Percentiles rank a stretch among this genome's conserved stretches.
Conservation (phyloP, 2,113 vertebrate genomes). For the Dipodomys stephensi region DNA sequence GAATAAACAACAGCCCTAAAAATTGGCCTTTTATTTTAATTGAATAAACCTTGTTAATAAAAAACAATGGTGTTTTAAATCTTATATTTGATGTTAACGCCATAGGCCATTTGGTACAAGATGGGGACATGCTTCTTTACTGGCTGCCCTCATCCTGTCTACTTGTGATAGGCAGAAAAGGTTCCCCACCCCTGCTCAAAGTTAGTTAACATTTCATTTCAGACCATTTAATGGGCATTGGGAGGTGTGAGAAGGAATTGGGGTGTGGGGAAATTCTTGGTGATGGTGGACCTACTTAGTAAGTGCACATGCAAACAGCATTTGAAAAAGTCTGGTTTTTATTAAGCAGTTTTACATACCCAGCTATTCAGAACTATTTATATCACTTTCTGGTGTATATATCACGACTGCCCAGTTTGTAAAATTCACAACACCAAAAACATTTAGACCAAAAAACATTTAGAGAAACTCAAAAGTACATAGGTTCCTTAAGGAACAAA, state of each 20-base stretch:
- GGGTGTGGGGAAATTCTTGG: too few relatives aligned
- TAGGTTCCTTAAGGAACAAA: conserved; percentile 78
- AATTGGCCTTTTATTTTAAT: conserved; percentile 74
- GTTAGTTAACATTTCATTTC: too few relatives aligned
- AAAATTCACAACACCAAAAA: conserved; percentile 80
- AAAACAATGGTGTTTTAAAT: conserved; percentile 59
- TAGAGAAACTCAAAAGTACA: conserved; percentile 74
- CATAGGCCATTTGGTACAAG: too few relatives aligned
- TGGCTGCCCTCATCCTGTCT: too few relatives aligned
- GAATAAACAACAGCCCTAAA: conserved; percentile 45
- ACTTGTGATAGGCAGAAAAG: too few relatives aligned
- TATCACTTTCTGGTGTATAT: conserved; percentile 60
- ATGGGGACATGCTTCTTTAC: too few relatives aligned
- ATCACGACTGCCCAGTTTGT: conserved; percentile 77
- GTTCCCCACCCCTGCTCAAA: too few relatives aligned
- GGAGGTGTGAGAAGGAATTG: too few relatives aligned
- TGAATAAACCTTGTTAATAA: conserved; percentile 77
- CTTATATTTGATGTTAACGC: background rate
- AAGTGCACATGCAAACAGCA: background rate
- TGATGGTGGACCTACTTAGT: background rate
- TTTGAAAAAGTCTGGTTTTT: conserved; percentile 84
- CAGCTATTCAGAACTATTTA: conserved; percentile 84
- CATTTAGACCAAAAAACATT: conserved; percentile 80
- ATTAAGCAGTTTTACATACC: conserved; percentile 85
- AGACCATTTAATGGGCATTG: too few relatives aligned